Evolutionary conservation across 1,140 invertebrate genomes (phyloP).

Genomic region (Trinorchestia longiramus): DNA sequence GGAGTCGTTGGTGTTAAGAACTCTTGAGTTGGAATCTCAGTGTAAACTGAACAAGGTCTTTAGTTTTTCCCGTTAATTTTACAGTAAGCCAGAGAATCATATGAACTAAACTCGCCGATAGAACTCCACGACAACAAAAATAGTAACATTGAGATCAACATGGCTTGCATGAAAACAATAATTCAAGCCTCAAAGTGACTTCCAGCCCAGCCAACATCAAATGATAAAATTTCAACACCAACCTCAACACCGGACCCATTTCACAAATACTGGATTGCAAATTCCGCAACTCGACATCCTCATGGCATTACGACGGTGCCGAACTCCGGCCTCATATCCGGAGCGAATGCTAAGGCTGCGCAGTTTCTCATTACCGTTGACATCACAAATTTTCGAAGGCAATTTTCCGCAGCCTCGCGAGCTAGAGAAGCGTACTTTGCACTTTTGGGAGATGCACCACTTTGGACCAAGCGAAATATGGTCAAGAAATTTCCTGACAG

Average conservation of each 20-base stretch:
- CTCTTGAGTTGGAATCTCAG: too few species aligned
- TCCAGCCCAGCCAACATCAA: not conserved
- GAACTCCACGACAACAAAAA: not conserved
- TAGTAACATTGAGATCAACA: not conserved
- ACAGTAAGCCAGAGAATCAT: too few species aligned
- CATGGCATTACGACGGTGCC: not conserved
- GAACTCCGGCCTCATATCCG: not conserved
- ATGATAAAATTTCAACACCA: not conserved
- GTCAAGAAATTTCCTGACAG: not conserved
- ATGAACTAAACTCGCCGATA: too few species aligned
- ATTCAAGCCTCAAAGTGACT: not conserved
- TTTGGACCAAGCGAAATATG: not conserved
- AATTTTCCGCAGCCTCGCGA: not conserved
- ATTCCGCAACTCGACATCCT: not conserved
- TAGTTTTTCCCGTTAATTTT: too few species aligned
- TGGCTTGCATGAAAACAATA: not conserved
- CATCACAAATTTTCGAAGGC: not conserved
- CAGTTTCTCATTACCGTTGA: constrained; percentile 7
- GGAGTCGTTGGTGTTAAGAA: too few species aligned
- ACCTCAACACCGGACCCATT: not conserved
- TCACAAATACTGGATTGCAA: not conserved
- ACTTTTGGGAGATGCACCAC: not conserved
- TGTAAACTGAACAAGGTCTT: too few species aligned
- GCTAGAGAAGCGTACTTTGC: not conserved
- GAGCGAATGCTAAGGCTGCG: not conserved